Percentiles rank a stretch among this genome's conserved stretches.
phyloP scores from a whole-genome alignment of 2,113 vertebrate genomes.

The Serilophus lunatus region DNA sequence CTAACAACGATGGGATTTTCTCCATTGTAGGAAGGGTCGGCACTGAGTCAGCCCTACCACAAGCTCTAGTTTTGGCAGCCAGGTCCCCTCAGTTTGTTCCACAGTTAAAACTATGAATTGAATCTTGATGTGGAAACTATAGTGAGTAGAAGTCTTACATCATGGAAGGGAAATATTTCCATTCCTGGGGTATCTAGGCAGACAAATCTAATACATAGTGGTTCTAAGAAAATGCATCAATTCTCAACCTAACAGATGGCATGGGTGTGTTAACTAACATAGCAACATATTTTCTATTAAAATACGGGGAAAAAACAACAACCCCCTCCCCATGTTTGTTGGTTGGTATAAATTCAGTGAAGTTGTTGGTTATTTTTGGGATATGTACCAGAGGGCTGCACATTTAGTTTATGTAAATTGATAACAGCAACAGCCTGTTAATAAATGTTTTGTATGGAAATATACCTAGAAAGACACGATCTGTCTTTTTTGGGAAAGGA shows the following conservation, averaged over 20 bases:
- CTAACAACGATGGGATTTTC: not conserved
- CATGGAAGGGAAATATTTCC: not conserved
- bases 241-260: slow-evolving; percentile 76
- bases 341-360: slow-evolving; percentile 73
- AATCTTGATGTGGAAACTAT: not conserved
- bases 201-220: slow-evolving; percentile 46
- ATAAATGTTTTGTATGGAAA: slow-evolving; percentile 66
- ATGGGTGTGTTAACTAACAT: slow-evolving; percentile 74
- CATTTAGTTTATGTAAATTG: slow-evolving; percentile 74
- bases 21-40: not conserved
- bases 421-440: slow-evolving; percentile 72
- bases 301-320: slow-evolving; percentile 67
- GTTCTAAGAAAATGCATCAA: slow-evolving; percentile 61
- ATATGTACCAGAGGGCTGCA: slow-evolving; percentile 67
- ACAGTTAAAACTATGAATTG: not conserved
- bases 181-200: slow-evolving; percentile 33
- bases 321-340: slow-evolving; percentile 61
- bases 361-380: slow-evolving; percentile 73
- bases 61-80: not conserved
- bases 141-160: not conserved
- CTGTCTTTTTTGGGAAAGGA: slow-evolving; percentile 59
- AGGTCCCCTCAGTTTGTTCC: not conserved
- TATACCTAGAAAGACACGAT: slow-evolving; percentile 64
- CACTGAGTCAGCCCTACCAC: not conserved
- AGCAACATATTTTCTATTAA: slow-evolving; percentile 77